phyloP scores from a whole-genome alignment of 2,888 invertebrate species.

The Caradrina kadenii region DNA sequence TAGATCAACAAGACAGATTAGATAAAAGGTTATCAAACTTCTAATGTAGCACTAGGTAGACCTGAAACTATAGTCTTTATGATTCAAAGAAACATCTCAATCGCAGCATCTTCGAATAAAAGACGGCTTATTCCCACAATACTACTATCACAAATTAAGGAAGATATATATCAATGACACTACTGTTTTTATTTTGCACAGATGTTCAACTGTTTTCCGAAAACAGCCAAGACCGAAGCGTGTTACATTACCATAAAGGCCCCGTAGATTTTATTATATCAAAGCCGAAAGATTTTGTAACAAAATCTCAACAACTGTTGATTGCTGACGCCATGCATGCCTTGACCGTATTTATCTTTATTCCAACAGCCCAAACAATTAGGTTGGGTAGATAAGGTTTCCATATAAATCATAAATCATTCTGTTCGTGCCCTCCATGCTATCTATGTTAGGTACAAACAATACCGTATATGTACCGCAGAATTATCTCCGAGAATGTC shows the following conservation, averaged over 20 bases:
- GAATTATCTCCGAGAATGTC: constrained; percentile 60
- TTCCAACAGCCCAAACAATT: constrained; percentile 66
- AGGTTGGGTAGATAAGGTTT: constrained; percentile 75
- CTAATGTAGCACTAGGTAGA: constrained; percentile 5
- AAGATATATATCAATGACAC: constrained; percentile 55
- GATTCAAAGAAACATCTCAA: constrained; percentile 14
- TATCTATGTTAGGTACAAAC: constrained; percentile 69
- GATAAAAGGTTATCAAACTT: constrained; percentile 47
- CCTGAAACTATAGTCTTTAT: background rate
- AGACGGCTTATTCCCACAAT: constrained; percentile 18
- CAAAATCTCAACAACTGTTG: constrained; percentile 32
- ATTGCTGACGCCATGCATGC: constrained; percentile 42
- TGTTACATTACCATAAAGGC: constrained; percentile 19
- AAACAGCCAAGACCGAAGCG: constrained; percentile 40
- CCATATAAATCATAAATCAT: constrained; percentile 73
- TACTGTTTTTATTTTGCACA: constrained; percentile 56
- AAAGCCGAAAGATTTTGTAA: background rate
- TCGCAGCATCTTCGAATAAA: constrained; percentile 4
- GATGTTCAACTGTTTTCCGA: constrained; percentile 49
- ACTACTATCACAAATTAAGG: constrained; percentile 36
- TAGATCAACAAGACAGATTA: constrained; percentile 42
- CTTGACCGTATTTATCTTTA: constrained; percentile 63
- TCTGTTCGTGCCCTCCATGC: constrained; percentile 63
- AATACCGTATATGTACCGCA: constrained; percentile 64
- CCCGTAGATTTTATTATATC: constrained; percentile 16